These are phyloP conservation scores for Ectemnius cavifrons DNA, from an alignment of 2,888 invertebrate genomes.

Conservation along the genomic window DNA sequence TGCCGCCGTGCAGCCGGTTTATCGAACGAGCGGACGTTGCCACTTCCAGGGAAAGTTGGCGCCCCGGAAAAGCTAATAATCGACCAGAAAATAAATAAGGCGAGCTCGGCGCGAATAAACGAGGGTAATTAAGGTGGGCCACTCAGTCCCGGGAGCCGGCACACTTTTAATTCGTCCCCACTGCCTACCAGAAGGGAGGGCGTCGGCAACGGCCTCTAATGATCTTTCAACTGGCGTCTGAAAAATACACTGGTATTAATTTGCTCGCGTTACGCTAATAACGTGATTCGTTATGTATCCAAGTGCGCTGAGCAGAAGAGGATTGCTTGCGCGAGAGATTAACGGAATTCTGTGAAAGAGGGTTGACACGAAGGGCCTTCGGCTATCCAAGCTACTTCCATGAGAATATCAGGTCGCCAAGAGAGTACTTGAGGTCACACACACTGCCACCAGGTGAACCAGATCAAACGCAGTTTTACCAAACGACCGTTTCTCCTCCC, in stretches of 20 bases:
- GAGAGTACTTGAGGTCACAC: conserved; percentile 20
- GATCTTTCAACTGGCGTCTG: no score
- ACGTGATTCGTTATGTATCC: no score
- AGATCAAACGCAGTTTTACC: conserved; percentile 77
- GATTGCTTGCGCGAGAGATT: conserved; percentile 10
- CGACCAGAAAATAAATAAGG: conserved; percentile 26
- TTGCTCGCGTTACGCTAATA: no score
- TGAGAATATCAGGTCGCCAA: conserved; percentile 6
- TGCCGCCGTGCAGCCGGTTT: background rate
- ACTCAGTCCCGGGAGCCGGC: background rate
- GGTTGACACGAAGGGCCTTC: conserved; percentile 49
- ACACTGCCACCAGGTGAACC: conserved; percentile 56
- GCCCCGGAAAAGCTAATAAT: conserved; percentile 49
- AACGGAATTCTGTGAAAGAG: conserved; percentile 18
- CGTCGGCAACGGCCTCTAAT: no score
- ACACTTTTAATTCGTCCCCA: conserved; percentile 21
- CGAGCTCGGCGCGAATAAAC: conserved; percentile 16
- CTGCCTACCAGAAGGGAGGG: no score
- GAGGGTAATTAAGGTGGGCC: conserved; percentile 29
- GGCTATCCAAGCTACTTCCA: conserved; percentile 33
- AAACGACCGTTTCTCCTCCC: conserved; percentile 69
- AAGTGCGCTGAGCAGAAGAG: background rate
- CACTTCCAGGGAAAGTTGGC: conserved; percentile 29
- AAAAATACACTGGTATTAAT: no score
- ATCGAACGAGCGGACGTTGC: background rate